Evolutionary conservation across 2,888 invertebrate species (phyloP), one percentile per base, ranked within the genome.

Genomic region (Dicyrtoma fusca): DNA sequence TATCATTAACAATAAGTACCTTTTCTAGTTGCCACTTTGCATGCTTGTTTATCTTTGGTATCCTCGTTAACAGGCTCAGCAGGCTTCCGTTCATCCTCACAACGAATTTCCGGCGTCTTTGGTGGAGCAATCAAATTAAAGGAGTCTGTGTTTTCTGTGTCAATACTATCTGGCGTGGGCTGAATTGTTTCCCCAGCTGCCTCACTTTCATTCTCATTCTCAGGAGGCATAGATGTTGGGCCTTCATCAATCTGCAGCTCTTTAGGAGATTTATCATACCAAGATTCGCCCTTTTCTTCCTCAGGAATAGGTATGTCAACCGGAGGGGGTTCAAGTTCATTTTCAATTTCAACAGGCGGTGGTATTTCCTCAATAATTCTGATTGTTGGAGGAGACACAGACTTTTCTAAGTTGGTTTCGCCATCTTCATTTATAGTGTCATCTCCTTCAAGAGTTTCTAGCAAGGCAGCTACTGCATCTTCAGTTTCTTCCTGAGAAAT

Each of bases 401-500:
- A 45, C 1, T 23, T 63, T 4, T 47, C 61, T 1, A 74, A 51
- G 61, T 69, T 69, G 11, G 64, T 45, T 14, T 73, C 74, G 19
- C 77, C 77, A 8, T 69, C 77, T n/a, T 75, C 76, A 47, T 51
- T 57, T 23, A 64, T 71, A 13, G 65, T 65, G 44, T 79, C 79
- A 53, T 77, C 78, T 21, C 66, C 73, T 23, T 74, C 81, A 82
- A 94, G 93, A 79, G 93, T 92, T 83, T 94, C 94, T 69, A 95
- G 84, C 34, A 95, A 84, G 0, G 94, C 94, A 10, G 94, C 94
- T 0, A 95, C 94, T 0, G 95, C 95, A 83, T 94, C 94, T 84
- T 92, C 94, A 0, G 94, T 95, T 84, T 95, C 94, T 85, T 94
- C 94, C 84, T 94, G 94, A 0, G 94, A 94, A 81, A 94, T 94